Base-by-base conservation (phyloP, 2,888 invertebrate genomes). In the Scaptomyza caliginosa region DNA sequence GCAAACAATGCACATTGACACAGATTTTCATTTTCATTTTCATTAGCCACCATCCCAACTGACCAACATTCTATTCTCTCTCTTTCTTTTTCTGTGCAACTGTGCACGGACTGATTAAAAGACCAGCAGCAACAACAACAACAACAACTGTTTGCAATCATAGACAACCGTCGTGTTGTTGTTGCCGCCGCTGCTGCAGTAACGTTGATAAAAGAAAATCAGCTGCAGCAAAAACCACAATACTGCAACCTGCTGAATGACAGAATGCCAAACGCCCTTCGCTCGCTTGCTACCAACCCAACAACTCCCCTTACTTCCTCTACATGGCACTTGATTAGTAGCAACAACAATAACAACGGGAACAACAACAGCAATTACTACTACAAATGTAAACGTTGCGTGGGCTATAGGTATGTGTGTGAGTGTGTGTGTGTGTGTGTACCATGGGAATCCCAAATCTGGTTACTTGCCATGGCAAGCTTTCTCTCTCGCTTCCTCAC, bases 181-280 rank as follows among this genome's bases (percentile, higher is more conserved):
- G n/a, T n/a, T 76, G 81, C 52, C 67, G 21, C 62, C 71, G 49
- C 64, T 64, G 59, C 77, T 82, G 77, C 64, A 62, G 23, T 58
- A 72, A 50, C 67, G 62, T 74, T 83, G 83, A 80, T 83, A 83
- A 81, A 81, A 78, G 80, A 76, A 83, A 78, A 76, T 66, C 80
- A 76, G 73, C 59, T 64, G 54, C n/a, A n/a, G 74, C 60, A 57
- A 46, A 75, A 81, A 69, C 83, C 81, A 80, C 81, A 81, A 81
- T 80, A 71, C 83, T 65, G 79, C 21, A 74, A 60, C 38, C 65
- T 49, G 56, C 65, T 58, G 60, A 52, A 56, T 67, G 65, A 68
- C 60, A 51, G 69, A 42, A 42, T 48, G 50, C 52, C 43, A 36
- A 39, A 19, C 1, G n/a, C 8, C 39, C 23, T 8, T 8, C n/a